These are phyloP conservation scores for Pseudococcus jackbeardsleyi DNA, from an alignment of 2,888 invertebrate species.

Conservation along the genomic window DNA sequence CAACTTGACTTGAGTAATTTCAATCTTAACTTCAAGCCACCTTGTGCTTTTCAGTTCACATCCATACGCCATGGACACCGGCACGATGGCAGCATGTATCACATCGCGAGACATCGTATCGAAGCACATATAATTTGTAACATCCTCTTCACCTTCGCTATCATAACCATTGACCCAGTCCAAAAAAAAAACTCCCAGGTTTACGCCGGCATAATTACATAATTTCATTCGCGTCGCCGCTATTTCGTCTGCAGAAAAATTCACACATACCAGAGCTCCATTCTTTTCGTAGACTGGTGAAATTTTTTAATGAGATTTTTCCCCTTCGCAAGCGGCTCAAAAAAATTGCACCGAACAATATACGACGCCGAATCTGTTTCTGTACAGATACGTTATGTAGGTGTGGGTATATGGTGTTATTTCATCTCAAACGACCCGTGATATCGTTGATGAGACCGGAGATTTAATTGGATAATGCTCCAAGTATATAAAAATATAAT, in stretches of 20 bases:
- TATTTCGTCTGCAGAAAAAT: constrained; percentile 9
- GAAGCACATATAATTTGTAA: neutral
- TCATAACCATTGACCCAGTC: constrained; percentile 40
- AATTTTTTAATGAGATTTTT: constrained; percentile 11
- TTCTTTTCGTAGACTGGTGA: neutral
- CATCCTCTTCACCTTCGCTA: constrained; percentile 20
- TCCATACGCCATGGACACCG: neutral
- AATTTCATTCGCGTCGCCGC: neutral
- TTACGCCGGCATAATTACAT: neutral
- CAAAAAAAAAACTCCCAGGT: constrained; percentile 39
- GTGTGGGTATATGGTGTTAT: neutral
- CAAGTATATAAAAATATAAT: neutral
- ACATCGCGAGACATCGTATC: neutral
- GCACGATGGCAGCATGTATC: neutral
- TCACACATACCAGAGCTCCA: neutral
- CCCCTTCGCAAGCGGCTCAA: neutral
- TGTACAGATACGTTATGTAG: neutral
- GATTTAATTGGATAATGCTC: constrained; percentile 4
- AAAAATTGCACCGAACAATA: neutral
- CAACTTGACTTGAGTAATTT: too few relatives aligned
- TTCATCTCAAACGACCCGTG: constrained; percentile 24
- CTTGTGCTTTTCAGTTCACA: neutral
- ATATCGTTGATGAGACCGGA: neutral
- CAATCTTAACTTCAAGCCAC: neutral
- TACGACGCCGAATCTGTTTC: neutral